Base-by-base conservation (phyloP, 2,113 vertebrate species). In the Corythaeola cristata region DNA sequence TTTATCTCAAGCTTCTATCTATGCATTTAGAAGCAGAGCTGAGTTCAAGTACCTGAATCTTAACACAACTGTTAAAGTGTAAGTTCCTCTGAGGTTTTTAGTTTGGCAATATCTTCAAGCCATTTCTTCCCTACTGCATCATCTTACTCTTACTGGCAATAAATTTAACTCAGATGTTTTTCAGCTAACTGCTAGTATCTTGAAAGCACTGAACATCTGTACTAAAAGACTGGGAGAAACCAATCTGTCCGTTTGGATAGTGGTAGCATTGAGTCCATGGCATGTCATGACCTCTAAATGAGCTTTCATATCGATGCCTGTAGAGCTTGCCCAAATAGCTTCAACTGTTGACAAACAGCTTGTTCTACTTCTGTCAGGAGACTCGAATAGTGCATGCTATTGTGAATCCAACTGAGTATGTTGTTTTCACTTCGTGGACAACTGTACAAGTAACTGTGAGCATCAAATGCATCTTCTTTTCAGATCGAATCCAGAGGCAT, bases 211-310 rank as follows among this genome's bases (percentile, higher is more conserved):
- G 27, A 21, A 19, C 19, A 17, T 20, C 4, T 6, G 39, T 49
- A 23, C 21, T 67, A 47, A 74, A 92, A 64, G 27, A 73, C 8
- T 6, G 1, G 37, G 21, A 35, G 24, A 75, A 91, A 56, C 3
- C 10, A 86, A 56, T 27, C 6, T 15, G 8, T 63, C 30, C 22
- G 21, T 81, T 85, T 59, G 17, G 28, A 53, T 77, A 39, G 5
- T 28, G 6, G 2, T 76, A 68, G 4, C 19, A 50, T 5, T 1
- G 0, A 62, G 28, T 59, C n/a, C 56, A 16, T 30, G 13, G 4
- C 18, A 27, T 7, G 3, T 53, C 59, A 79, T 15, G 47, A 60
- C 28, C 13, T 83, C 52, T 86, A 12, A 35, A 59, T 77, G n/a
- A 72, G 9, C 39, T 82, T 85, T 75, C 49, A 9, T 50, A 39